Evolutionary conservation across 2,113 vertebrate genomes (phyloP).

Genomic region (Scalopus aquaticus): DNA sequence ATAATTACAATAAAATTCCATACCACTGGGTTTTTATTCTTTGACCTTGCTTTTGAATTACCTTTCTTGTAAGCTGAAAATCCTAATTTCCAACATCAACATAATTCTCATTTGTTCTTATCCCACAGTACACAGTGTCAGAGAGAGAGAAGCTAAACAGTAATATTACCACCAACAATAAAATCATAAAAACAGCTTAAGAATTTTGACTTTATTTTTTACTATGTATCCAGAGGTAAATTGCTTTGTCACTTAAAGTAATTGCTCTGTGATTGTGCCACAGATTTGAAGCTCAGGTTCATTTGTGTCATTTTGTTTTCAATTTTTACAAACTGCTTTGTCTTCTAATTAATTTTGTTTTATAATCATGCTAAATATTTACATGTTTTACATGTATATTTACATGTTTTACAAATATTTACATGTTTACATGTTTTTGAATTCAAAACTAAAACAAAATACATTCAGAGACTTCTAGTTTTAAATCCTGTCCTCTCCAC

Average conservation of each 20-base stretch:
- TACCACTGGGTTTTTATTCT: not conserved
- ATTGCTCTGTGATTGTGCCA: not conserved
- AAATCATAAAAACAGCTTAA: not conserved
- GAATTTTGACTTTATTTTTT: not conserved
- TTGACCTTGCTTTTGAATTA: not conserved
- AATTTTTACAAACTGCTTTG: constrained; percentile 6
- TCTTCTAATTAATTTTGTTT: not conserved
- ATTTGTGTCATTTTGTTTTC: constrained; percentile 1
- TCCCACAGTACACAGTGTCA: not conserved
- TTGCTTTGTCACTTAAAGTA: not conserved
- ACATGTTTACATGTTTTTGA: constrained; percentile 3
- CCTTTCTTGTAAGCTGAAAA: not conserved
- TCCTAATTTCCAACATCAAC: not conserved
- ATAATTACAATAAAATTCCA: constrained; percentile 18
- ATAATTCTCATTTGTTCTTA: not conserved
- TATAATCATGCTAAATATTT: constrained; percentile 25
- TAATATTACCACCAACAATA: not conserved
- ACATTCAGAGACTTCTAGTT: not conserved
- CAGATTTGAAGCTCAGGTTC: not conserved
- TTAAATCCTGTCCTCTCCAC: not conserved
- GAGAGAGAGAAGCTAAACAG: not conserved
- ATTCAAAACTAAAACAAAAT: constrained; percentile 57
- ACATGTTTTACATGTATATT: no score
- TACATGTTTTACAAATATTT: no score
- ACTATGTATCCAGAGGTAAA: not conserved